A percentile compares a stretch with the other conserved stretches of the same genome.
Evolutionary conservation across 2,797 vertebrate genomes (phyloP).

Genomic region (Staurois parvus): DNA sequence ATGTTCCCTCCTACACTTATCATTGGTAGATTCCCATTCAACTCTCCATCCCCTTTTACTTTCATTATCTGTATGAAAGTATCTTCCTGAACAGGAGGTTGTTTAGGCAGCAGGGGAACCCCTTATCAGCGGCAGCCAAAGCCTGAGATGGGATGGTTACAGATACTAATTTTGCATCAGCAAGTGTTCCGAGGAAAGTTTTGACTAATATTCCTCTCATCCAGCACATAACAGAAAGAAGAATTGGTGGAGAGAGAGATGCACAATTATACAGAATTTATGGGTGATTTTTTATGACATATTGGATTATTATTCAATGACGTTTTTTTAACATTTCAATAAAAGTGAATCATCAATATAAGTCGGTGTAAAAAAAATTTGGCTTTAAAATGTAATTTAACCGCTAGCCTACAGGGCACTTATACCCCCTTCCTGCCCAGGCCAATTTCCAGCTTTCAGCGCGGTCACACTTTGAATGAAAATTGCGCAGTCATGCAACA

Average conservation of each 20-base stretch:
- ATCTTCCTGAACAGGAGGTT: neutral
- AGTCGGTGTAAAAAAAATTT: neutral
- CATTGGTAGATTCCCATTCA: slow-evolving; percentile 29
- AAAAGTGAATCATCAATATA: neutral
- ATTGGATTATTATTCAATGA: neutral
- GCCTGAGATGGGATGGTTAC: neutral
- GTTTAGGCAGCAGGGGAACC: slow-evolving; percentile 20
- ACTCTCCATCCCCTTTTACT: slow-evolving; percentile 8
- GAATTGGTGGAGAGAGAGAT: neutral
- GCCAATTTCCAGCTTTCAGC: no score
- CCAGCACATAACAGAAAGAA: neutral
- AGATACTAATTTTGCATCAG: neutral
- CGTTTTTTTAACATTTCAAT: neutral
- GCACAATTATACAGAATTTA: slow-evolving; percentile 1
- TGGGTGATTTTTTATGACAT: neutral
- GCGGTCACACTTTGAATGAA: no score
- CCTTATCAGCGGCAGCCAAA: slow-evolving; percentile 7
- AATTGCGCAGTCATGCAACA: no score
- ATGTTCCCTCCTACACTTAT: neutral
- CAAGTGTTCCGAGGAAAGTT: neutral
- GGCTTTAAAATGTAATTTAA: no score
- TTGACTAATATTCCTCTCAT: neutral
- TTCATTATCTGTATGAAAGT: slow-evolving; percentile 16
- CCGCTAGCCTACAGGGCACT: no score
- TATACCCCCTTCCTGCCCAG: no score